Percentiles rank a stretch among this genome's conserved stretches.
Conservation (phyloP, 2,888 invertebrate genomes). For the Parapristionchus giblindavisi region DNA sequence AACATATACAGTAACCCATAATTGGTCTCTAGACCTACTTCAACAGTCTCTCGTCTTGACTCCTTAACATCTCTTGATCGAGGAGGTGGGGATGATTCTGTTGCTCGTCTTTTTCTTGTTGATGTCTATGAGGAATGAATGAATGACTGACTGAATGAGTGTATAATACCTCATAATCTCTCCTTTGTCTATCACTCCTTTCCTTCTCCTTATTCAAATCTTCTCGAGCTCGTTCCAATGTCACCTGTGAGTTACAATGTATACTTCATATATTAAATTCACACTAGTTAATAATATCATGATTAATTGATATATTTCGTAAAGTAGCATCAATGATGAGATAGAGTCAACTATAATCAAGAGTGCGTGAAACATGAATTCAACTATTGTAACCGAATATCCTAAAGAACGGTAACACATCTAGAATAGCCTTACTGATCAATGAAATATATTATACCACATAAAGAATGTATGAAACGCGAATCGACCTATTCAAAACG, state of each 20-base stretch:
- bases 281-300: too few species aligned
- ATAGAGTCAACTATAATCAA: too few species aligned
- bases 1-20: background rate
- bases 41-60: background rate
- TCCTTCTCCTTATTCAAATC: constrained; percentile 16
- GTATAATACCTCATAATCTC: background rate
- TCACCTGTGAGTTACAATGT: constrained; percentile 22
- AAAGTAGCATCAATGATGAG: too few species aligned
- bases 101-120: constrained; percentile 11
- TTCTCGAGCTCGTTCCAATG: background rate
- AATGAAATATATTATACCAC: too few species aligned
- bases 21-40: background rate
- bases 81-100: constrained; percentile 8
- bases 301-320: too few species aligned
- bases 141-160: background rate
- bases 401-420: too few species aligned
- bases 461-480: too few species aligned
- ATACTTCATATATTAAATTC: too few species aligned
- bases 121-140: background rate
- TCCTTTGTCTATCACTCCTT: background rate
- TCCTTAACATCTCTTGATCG: constrained; percentile 15
- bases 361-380: too few species aligned
- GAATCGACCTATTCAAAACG: too few species aligned
- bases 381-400: too few species aligned
- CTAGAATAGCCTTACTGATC: too few species aligned